These are phyloP conservation scores for Diglossa cyanea DNA, from an alignment of 2,797 vertebrate species.

Conservation along the genomic window DNA sequence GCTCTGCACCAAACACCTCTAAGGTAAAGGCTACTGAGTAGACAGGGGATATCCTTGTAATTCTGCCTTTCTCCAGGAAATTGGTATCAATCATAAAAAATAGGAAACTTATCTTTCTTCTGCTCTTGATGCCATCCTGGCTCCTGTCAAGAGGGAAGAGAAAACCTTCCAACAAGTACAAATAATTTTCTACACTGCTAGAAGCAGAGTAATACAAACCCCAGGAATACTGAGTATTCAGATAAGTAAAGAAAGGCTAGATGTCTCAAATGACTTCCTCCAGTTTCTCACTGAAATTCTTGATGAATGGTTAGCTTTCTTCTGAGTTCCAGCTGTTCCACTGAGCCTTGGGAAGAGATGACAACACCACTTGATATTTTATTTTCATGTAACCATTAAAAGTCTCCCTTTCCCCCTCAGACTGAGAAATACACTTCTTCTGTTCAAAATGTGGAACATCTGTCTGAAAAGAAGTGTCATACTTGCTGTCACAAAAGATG, in stretches of 20 bases:
- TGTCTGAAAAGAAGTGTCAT: constrained; percentile 2
- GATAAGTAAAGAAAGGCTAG: background rate
- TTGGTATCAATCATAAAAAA: background rate
- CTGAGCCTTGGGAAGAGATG: background rate
- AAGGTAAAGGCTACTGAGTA: background rate
- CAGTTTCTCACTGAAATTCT: background rate
- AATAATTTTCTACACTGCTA: background rate
- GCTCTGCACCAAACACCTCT: background rate
- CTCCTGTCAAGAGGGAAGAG: background rate
- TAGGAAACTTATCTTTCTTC: background rate
- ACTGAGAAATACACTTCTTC: background rate
- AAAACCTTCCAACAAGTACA: background rate
- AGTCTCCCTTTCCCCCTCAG: background rate
- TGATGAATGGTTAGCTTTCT: background rate
- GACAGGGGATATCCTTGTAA: background rate
- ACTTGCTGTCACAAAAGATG: background rate
- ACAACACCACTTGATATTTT: background rate
- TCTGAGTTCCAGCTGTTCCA: background rate
- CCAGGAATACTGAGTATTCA: background rate
- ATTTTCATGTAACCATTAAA: background rate
- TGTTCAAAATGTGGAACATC: constrained; percentile 18
- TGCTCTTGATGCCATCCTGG: background rate
- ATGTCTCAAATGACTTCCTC: background rate
- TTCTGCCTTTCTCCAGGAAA: background rate
- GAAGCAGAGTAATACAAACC: background rate